Evolutionary conservation across 2,113 vertebrate species (phyloP).

Genomic region (Pterocles orientalis): DNA sequence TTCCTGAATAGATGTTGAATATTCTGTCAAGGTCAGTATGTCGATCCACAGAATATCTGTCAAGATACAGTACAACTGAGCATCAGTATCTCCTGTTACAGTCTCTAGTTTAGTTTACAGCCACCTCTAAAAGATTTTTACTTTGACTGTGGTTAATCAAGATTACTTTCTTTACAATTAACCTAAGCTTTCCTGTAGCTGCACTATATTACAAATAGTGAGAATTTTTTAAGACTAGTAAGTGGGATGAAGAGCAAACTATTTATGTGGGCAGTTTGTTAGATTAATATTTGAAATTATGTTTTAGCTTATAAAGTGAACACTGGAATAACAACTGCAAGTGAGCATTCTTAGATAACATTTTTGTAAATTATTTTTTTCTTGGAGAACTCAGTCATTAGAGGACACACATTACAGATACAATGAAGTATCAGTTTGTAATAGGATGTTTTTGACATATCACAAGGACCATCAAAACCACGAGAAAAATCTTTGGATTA

Average conservation of each 20-base stretch:
- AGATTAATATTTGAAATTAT: not conserved
- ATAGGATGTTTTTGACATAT: not conserved
- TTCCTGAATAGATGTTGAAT: constrained; percentile 91
- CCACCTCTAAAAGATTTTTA: not conserved
- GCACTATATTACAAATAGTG: not conserved
- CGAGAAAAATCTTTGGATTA: not conserved
- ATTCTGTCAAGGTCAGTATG: constrained; percentile 91
- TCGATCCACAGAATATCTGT: constrained; percentile 93
- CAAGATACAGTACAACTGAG: constrained; percentile 24
- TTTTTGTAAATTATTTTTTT: not conserved
- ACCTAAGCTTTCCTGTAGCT: not conserved
- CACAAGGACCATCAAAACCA: not conserved
- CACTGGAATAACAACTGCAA: not conserved
- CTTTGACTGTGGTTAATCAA: not conserved
- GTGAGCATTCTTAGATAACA: not conserved
- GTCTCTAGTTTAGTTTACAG: not conserved
- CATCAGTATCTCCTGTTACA: not conserved
- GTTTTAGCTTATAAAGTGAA: not conserved
- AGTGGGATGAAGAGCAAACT: not conserved
- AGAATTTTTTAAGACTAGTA: not conserved
- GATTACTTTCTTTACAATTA: not conserved
- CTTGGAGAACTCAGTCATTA: not conserved
- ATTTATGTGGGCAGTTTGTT: not conserved
- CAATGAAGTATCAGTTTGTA: not conserved
- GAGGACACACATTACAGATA: not conserved